A percentile compares a stretch with the other conserved stretches of the same genome.
Evolutionary conservation across 2,888 invertebrate genomes (phyloP).

Genomic region (Schizotus pectinicornis): DNA sequence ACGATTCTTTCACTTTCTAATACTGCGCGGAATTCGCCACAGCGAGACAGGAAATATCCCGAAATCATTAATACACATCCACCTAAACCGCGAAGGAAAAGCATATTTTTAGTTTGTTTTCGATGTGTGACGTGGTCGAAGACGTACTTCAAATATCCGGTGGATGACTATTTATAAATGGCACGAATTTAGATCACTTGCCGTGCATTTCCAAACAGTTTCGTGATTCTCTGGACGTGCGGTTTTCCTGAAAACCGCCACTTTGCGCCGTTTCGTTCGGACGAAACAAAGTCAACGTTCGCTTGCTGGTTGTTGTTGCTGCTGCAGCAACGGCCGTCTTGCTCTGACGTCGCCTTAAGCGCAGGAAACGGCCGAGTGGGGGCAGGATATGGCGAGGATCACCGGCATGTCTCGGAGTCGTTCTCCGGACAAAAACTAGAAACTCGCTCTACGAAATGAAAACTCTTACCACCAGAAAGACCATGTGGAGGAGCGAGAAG

Average conservation of each 20-base stretch:
- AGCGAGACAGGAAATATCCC: constrained; percentile 2
- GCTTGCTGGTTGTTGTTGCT: too few relatives aligned
- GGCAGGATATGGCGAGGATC: constrained; percentile 29
- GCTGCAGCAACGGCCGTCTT: constrained; percentile 24
- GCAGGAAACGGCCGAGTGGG: constrained; percentile 30
- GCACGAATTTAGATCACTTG: constrained; percentile 53
- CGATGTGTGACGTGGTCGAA: constrained; percentile 52
- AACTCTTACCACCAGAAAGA: too few relatives aligned
- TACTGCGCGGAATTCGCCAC: constrained; percentile 20
- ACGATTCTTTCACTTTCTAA: constrained; percentile 36
- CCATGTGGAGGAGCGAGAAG: too few relatives aligned
- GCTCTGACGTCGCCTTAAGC: constrained; percentile 27
- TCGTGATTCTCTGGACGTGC: constrained; percentile 25
- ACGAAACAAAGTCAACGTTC: constrained; percentile 27
- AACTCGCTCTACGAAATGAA: constrained; percentile 7
- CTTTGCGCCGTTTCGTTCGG: background rate
- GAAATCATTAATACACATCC: constrained; percentile 3
- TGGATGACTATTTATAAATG: constrained; percentile 53
- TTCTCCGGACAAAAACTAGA: constrained; percentile 12
- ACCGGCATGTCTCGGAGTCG: constrained; percentile 14
- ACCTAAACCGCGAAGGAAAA: constrained; percentile 39
- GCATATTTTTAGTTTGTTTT: constrained; percentile 55
- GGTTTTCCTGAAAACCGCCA: constrained; percentile 12
- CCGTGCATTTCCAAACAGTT: constrained; percentile 43
- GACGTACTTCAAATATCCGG: constrained; percentile 56